phyloP scores from a whole-genome alignment of 2,113 vertebrate genomes.

The Agapornis roseicollis region DNA sequence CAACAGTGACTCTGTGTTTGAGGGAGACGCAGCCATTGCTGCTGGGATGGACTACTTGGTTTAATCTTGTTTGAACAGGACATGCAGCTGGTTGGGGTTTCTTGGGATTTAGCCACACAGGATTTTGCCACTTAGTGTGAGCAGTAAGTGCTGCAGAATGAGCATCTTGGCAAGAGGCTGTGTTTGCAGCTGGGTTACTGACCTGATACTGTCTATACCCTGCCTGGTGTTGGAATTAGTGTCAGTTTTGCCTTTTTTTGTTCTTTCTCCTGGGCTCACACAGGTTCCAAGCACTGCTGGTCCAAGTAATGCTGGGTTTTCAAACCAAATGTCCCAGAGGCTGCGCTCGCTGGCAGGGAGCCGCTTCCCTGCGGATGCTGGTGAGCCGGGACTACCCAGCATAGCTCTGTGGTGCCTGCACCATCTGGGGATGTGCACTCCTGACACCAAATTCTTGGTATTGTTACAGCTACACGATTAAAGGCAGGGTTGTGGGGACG shows the following conservation, averaged over 20 bases:
- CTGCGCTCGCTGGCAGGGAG: not conserved
- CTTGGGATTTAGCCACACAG: not conserved
- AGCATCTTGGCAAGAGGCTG: not conserved
- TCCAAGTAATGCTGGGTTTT: not conserved
- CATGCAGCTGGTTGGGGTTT: not conserved
- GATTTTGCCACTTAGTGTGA: not conserved
- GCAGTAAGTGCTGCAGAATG: not conserved
- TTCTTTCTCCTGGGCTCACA: not conserved
- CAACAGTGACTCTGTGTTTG: rapidly evolving
- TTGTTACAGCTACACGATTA: not conserved
- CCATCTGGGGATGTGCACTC: not conserved
- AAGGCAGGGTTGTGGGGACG: not conserved
- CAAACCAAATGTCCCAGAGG: not conserved
- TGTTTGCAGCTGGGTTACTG: not conserved
- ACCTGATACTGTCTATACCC: not conserved
- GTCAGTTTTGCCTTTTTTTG: not conserved
- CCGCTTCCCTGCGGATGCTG: not conserved
- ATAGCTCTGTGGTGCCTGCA: not conserved
- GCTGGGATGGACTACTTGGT: not conserved
- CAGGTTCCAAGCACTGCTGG: not conserved
- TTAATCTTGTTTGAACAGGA: not conserved
- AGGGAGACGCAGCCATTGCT: not conserved
- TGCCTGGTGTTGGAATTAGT: not conserved
- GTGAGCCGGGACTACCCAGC: not conserved
- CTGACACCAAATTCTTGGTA: not conserved